phyloP scores from a whole-genome alignment of 2,113 vertebrate species.

The Nyctereutes procyonoides region DNA sequence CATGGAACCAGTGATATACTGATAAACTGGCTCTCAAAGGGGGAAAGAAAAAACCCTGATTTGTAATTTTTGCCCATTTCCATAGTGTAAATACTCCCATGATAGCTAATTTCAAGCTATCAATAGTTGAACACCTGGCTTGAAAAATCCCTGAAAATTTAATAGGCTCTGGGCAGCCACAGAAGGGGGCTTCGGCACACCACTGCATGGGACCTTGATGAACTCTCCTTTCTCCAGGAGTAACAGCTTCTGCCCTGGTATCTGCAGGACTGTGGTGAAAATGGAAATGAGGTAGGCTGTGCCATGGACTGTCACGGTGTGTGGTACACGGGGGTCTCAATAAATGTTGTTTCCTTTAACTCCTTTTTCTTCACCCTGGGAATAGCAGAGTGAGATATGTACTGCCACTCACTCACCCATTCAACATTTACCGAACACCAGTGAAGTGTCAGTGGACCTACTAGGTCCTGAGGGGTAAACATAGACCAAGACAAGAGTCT shows the following conservation, averaged over 20 bases:
- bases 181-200: background rate
- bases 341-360: background rate
- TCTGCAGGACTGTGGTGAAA: background rate
- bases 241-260: background rate
- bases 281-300: background rate
- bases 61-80: background rate
- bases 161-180: background rate
- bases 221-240: background rate
- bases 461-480: background rate
- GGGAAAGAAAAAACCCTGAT: background rate
- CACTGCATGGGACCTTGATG: background rate
- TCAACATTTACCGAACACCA: background rate
- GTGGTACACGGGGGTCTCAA: background rate
- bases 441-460: background rate
- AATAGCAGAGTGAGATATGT: background rate
- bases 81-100: background rate
- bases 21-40: background rate
- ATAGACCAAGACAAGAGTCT: background rate
- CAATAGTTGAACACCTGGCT: background rate
- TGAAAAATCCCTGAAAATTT: background rate
- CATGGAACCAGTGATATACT: background rate
- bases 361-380: background rate
- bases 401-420: background rate
- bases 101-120: background rate
- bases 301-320: rapidly evolving